Evolutionary conservation across 1,140 invertebrate species (phyloP).

Genomic region (Drosophila gunungcola): DNA sequence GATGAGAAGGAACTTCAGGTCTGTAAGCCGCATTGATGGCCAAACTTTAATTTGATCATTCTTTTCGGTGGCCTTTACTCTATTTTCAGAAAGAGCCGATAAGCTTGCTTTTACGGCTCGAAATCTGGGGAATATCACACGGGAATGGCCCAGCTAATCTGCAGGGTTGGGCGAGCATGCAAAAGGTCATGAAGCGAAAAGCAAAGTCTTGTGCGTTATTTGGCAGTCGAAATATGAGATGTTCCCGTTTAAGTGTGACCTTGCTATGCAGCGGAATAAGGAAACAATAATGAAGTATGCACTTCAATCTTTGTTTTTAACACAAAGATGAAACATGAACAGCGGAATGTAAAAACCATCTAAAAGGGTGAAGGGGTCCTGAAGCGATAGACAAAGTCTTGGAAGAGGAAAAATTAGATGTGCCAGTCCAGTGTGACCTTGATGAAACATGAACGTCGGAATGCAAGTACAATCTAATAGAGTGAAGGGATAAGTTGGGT

Average conservation of each 20-base stretch:
- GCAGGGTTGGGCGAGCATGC: not conserved
- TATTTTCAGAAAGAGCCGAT: constrained; percentile 26
- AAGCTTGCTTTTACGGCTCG: constrained; percentile 49
- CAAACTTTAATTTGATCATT: constrained; percentile 76
- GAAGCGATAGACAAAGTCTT: too few species aligned
- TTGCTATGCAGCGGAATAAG: not conserved
- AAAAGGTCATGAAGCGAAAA: not conserved
- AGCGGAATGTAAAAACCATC: too few species aligned
- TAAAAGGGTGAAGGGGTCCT: too few species aligned
- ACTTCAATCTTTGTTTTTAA: too few species aligned
- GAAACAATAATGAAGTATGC: too few species aligned
- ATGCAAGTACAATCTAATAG: too few species aligned
- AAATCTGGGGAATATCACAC: constrained; percentile 7
- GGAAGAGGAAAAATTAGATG: too few species aligned
- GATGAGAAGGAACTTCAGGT: constrained; percentile 7
- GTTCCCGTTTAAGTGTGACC: not conserved
- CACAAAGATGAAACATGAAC: too few species aligned
- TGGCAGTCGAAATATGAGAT: not conserved
- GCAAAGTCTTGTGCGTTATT: not conserved
- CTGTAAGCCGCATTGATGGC: constrained; percentile 64
- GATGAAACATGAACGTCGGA: too few species aligned
- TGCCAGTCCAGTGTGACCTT: too few species aligned
- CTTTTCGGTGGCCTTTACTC: constrained; percentile 4
- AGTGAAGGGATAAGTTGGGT: not conserved
- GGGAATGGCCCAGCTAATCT: constrained; percentile 13